phyloP scores from a whole-genome alignment of 2,888 invertebrate species.

The Margaritifera margaritifera region DNA sequence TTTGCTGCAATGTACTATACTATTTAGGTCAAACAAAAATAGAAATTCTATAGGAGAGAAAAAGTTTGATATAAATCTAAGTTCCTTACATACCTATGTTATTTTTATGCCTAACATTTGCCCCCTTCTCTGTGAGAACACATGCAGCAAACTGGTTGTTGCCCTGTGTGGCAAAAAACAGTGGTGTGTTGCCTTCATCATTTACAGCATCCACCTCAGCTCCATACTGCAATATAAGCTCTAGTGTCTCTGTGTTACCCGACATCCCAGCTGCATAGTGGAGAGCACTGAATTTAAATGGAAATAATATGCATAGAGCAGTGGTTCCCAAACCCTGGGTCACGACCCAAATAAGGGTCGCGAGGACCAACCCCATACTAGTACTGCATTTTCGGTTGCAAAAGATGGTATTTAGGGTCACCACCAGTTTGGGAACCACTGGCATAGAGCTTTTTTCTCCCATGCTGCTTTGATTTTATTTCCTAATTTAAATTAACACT shows the following conservation, averaged over 20 bases:
- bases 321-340: no score
- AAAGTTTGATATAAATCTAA: neutral
- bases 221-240: conserved; percentile 61
- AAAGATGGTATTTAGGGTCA: no score
- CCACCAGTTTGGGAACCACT: no score
- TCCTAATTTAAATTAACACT: no score
- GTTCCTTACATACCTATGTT: conserved; percentile 49
- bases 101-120: conserved; percentile 66
- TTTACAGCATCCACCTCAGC: conserved; percentile 66
- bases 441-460: no score
- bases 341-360: no score
- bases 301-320: no score
- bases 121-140: conserved; percentile 61
- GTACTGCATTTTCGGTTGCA: no score
- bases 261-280: conserved; percentile 67
- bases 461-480: no score
- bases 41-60: neutral
- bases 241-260: conserved; percentile 65
- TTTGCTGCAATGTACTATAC: neutral
- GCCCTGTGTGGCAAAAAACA: conserved; percentile 69
- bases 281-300: conserved; percentile 51
- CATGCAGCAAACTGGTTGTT: conserved; percentile 69
- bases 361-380: no score
- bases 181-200: conserved; percentile 64
- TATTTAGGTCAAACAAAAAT: neutral